Percentiles rank a stretch among this genome's conserved stretches.
These are phyloP conservation scores for Torymus aiolomorphi DNA, from an alignment of 2,888 invertebrate species.

Conservation along the genomic window DNA sequence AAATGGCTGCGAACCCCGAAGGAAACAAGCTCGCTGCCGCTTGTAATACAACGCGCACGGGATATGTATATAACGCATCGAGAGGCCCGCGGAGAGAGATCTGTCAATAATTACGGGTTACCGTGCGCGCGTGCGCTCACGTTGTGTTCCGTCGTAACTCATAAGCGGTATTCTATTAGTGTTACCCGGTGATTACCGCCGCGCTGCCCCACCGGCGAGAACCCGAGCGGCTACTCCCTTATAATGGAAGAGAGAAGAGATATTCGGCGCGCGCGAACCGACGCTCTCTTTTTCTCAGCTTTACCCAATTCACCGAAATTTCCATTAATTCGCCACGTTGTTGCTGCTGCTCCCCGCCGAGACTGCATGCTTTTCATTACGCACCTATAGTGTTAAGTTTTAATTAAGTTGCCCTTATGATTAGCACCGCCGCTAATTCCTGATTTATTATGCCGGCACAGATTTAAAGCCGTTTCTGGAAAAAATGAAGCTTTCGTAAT, in stretches of 20 bases:
- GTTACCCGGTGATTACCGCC: constrained; percentile 66
- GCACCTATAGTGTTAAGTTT: constrained; percentile 16
- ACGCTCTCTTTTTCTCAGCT: constrained; percentile 3
- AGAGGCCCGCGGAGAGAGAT: constrained; percentile 56
- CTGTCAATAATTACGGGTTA: constrained; percentile 68
- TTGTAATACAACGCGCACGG: not conserved
- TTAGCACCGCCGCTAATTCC: constrained; percentile 10
- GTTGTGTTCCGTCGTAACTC: constrained; percentile 65
- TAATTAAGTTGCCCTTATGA: constrained; percentile 39
- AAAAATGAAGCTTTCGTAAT: not conserved
- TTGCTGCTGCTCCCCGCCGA: not conserved
- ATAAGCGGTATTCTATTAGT: constrained; percentile 69
- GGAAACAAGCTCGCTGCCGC: too few species aligned
- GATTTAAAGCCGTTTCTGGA: not conserved
- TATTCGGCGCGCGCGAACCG: not conserved
- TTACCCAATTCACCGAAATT: constrained; percentile 53
- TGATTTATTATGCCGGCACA: constrained; percentile 36
- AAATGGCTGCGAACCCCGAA: too few species aligned
- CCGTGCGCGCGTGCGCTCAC: constrained; percentile 30
- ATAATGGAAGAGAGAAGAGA: constrained; percentile 12
- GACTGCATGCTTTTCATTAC: constrained; percentile 5
- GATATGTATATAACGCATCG: not conserved
- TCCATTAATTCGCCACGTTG: constrained; percentile 10
- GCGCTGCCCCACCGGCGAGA: constrained; percentile 33
- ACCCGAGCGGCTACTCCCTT: constrained; percentile 23